Percentiles rank a stretch among this genome's conserved stretches.
These are phyloP conservation scores for Pogonophryne albipinna DNA, from an alignment of 2,797 vertebrate genomes.

Conservation along the genomic window DNA sequence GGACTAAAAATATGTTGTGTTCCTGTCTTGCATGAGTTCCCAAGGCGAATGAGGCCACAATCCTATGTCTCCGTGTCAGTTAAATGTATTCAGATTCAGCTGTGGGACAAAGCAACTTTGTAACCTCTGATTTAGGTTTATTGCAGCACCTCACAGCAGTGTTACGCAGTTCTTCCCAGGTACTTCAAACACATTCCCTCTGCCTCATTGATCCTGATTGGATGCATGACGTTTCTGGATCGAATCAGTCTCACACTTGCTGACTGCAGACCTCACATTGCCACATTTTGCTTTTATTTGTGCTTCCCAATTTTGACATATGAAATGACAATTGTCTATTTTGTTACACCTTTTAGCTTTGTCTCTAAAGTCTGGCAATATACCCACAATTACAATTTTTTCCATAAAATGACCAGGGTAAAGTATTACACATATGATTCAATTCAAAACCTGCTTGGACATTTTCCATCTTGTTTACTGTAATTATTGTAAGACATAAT, in stretches of 20 bases:
- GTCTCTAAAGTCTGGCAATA: neutral
- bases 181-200: conserved; percentile 40
- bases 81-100: conserved; percentile 9
- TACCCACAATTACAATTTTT: neutral
- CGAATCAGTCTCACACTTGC: conserved; percentile 37
- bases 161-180: conserved; percentile 22
- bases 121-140: conserved; percentile 46
- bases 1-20: conserved; percentile 15
- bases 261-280: conserved; percentile 29
- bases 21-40: conserved; percentile 17
- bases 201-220: conserved; percentile 52
- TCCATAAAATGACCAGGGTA: neutral
- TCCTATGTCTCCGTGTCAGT: neutral
- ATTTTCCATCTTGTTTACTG: neutral
- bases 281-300: neutral
- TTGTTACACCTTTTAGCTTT: neutral
- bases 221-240: conserved; percentile 51
- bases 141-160: conserved; percentile 30
- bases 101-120: conserved; percentile 30
- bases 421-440: neutral
- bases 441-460: neutral
- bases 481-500: neutral
- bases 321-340: neutral
- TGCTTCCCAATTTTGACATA: neutral
- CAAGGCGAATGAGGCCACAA: conserved; percentile 11